Conservation (phyloP, 2,797 vertebrate genomes). For the Scomberomorus guttatus region DNA sequence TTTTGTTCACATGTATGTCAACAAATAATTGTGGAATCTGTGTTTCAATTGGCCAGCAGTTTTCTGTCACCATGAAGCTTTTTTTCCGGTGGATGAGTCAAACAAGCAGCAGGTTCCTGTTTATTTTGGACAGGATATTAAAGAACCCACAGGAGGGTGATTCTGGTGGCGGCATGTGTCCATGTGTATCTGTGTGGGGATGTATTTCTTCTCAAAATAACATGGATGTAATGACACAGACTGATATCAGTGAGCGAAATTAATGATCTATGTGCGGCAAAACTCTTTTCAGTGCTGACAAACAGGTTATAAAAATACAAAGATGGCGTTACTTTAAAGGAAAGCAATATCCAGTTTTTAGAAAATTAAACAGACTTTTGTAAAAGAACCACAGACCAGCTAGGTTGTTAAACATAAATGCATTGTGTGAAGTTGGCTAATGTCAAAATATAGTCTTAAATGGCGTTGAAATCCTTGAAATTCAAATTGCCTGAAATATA, state of each 20-base stretch:
- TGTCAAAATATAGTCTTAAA: too few species aligned
- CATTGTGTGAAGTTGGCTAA: not conserved
- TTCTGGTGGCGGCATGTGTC: not conserved
- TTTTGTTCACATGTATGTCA: not conserved
- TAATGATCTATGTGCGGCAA: not conserved
- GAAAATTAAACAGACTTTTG: too few species aligned
- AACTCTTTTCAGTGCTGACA: not conserved
- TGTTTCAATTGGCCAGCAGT: not conserved
- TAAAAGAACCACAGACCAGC: too few species aligned
- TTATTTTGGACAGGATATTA: constrained; percentile 56
- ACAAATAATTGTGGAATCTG: not conserved
- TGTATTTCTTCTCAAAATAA: constrained; percentile 13
- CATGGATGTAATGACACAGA: constrained; percentile 14
- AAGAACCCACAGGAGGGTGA: constrained; percentile 16
- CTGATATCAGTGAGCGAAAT: not conserved
- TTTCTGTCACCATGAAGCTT: not conserved
- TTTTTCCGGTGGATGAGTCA: constrained; percentile 30
- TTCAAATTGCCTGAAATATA: too few species aligned
- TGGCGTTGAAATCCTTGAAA: too few species aligned
- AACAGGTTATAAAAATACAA: not conserved
- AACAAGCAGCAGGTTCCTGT: constrained; percentile 49
- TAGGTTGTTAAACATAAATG: not conserved
- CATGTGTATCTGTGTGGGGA: not conserved
- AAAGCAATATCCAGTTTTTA: not conserved
- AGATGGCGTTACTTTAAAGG: not conserved